phyloP scores from a whole-genome alignment of 2,888 invertebrate genomes.

The Calameuta filiformis region DNA sequence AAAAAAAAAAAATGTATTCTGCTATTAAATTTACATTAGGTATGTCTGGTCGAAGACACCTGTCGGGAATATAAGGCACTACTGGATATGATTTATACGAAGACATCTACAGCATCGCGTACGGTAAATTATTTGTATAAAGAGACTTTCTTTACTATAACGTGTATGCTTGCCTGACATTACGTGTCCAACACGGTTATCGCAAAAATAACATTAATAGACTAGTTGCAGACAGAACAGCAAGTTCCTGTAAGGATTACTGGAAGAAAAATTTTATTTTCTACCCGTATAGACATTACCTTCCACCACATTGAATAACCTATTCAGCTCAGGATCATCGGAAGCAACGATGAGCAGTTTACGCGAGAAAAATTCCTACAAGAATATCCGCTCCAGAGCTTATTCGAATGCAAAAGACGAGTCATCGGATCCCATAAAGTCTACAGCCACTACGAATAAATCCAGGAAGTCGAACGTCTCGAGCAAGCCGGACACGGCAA shows the following conservation, averaged over 20 bases:
- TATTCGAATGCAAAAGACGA: neutral
- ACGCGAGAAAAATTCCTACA: neutral
- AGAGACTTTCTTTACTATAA: neutral
- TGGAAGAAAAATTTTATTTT: neutral
- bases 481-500: neutral
- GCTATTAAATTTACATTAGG: neutral
- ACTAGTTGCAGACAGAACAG: neutral
- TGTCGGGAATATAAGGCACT: neutral
- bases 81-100: neutral
- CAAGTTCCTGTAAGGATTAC: neutral
- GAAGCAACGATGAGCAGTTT: neutral
- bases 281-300: neutral
- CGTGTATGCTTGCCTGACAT: neutral
- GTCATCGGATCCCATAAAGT: neutral
- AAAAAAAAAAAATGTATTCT: neutral
- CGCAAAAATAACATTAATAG: neutral
- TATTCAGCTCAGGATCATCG: neutral
- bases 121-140: neutral
- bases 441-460: neutral
- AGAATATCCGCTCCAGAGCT: neutral
- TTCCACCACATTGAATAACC: neutral
- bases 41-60: neutral
- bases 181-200: neutral
- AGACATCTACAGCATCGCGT: neutral
- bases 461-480: neutral